Percentiles rank a stretch among this genome's conserved stretches.
Evolutionary conservation across 2,888 invertebrate species (phyloP).

Genomic region (Eurytoma adleriae): DNA sequence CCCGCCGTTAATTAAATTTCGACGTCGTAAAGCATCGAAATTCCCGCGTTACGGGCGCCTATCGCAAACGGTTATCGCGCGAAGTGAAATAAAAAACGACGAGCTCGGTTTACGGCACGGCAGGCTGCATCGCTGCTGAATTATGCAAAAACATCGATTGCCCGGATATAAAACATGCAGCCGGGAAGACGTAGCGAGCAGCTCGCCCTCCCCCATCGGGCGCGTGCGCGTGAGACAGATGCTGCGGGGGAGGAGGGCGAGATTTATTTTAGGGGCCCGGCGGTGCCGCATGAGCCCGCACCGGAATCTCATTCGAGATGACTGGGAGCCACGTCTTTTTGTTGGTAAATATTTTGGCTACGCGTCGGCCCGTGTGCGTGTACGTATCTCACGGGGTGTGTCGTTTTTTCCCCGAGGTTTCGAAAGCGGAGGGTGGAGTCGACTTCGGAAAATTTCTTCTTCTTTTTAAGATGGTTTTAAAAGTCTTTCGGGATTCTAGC

Average conservation of each 20-base stretch:
- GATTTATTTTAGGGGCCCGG: slow-evolving; percentile 41
- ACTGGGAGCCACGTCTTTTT: not conserved
- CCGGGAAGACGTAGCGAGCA: slow-evolving; percentile 1
- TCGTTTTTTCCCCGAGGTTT: not conserved
- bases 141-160: slow-evolving; percentile 70
- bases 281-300: not conserved
- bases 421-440: no score
- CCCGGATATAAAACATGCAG: slow-evolving; percentile 60
- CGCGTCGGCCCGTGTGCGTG: not conserved
- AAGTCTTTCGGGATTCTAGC: no score
- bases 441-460: no score
- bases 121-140: slow-evolving; percentile 60
- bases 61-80: not conserved
- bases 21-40: no score
- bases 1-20: no score
- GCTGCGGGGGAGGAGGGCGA: not conserved
- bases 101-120: not conserved
- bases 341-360: slow-evolving; percentile 24
- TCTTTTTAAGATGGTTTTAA: no score
- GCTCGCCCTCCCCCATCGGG: not conserved
- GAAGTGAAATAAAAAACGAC: slow-evolving; percentile 2
- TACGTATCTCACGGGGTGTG: not conserved
- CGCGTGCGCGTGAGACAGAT: not conserved
- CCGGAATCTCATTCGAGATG: slow-evolving; percentile 16
- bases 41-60: no score